A percentile compares a stretch with the other conserved stretches of the same genome.
These are phyloP conservation scores for Cactoblastis cactorum DNA, from an alignment of 2,888 invertebrate species.

Conservation along the genomic window DNA sequence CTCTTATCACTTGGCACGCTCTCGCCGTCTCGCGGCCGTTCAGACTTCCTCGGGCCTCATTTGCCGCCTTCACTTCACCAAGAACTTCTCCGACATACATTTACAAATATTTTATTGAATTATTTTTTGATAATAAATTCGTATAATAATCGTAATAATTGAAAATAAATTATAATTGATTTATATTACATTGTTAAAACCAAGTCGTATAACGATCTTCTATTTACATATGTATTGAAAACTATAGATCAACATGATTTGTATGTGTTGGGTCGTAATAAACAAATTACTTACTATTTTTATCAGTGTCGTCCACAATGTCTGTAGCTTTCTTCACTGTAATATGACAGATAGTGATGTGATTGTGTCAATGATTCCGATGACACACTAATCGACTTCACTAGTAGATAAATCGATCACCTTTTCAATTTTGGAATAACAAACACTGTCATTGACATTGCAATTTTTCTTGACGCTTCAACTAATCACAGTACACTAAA, in stretches of 20 bases:
- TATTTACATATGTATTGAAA: neutral
- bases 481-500: slow-evolving; percentile 72
- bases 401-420: slow-evolving; percentile 57
- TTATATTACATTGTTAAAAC: neutral
- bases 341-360: slow-evolving; percentile 66
- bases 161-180: too few relatives aligned
- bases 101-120: slow-evolving; percentile 34
- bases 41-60: slow-evolving; percentile 60
- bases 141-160: too few relatives aligned
- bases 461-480: slow-evolving; percentile 53
- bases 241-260: neutral
- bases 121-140: neutral
- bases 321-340: slow-evolving; percentile 67
- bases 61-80: slow-evolving; percentile 46
- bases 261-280: neutral
- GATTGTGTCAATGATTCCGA: slow-evolving; percentile 52
- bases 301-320: slow-evolving; percentile 73
- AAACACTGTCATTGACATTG: slow-evolving; percentile 62
- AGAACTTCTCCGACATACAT: slow-evolving; percentile 43
- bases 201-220: too few relatives aligned
- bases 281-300: slow-evolving; percentile 68
- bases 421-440: slow-evolving; percentile 48
- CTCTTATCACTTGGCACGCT: slow-evolving; percentile 79
- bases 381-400: slow-evolving; percentile 56
- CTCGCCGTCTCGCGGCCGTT: slow-evolving; percentile 70